Evolutionary conservation across 1,140 invertebrate genomes (phyloP), one percentile per base, ranked within the genome.

Genomic region (Neotoxoptera formosana): DNA sequence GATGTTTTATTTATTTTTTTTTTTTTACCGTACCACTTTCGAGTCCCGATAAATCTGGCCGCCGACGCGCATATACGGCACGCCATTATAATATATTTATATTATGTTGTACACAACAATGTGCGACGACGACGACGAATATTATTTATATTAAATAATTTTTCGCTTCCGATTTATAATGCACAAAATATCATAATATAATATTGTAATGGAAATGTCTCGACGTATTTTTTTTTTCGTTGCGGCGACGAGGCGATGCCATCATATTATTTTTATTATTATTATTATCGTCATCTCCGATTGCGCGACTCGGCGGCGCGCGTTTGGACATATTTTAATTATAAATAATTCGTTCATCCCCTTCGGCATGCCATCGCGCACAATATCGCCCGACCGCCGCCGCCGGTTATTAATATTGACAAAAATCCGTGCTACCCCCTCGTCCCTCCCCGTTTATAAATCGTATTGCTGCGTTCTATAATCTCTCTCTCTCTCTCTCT

Each of bases 101-200:
- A 30, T 87, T 30, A 17, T 30, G 25, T 48, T 30, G n/a, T 47
- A 87, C 23, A 47, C 36, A 41, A 25, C 36, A 87, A 76, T 87
- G 25, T 87, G 14, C 45, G 6, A 47, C 41, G 81, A 2, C 21
- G 41, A 25, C 41, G 23, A 41, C 36, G 81, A 84, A 36, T 34
- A 84, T 84, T 45, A 84, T 84, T 84, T 84, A 41, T 84, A 84
- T 84, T 84, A 84, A 84, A 84, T 84, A 84, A 84, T 84, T 84
- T 84, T 84, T 84, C 83, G 41, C 36, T 84, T 45, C 41, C 36
- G 83, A 84, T 84, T 36, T 84, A 84, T 84, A 84, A 45, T 25
- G 45, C 20, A 23, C 36, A 41, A 41, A 45, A 84, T 20, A 53
- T 84, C 36, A 8, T 83, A 81, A 45, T 84, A 84, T 76, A 17